Percentiles rank a stretch among this genome's conserved stretches.
Conservation (phyloP, 1,140 invertebrate genomes). For the Scaptomyza pallida region DNA sequence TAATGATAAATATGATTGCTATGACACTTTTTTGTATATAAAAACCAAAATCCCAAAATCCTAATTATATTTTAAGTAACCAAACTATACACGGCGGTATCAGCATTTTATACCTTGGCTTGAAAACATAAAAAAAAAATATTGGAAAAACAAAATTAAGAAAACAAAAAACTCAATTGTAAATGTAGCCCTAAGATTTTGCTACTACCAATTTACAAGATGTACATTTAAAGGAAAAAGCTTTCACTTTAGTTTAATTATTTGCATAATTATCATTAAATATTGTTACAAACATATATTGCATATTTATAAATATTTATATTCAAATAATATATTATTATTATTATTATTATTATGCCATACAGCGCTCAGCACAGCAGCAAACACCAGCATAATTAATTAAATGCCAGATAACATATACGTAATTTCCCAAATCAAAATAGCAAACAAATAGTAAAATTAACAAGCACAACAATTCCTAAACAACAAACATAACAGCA, state of each 20-base stretch:
- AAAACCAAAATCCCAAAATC: slow-evolving; percentile 48
- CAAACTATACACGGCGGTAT: slow-evolving; percentile 49
- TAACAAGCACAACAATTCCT: slow-evolving; percentile 41
- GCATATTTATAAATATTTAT: slow-evolving; percentile 70
- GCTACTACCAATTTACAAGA: slow-evolving; percentile 81
- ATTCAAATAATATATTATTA: slow-evolving; percentile 61
- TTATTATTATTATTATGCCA: slow-evolving; percentile 70
- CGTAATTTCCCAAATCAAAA: slow-evolving; percentile 47
- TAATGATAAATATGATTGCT: too few relatives aligned
- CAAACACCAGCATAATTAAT: slow-evolving; percentile 42
- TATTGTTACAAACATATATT: slow-evolving; percentile 82
- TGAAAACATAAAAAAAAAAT: slow-evolving; percentile 13
- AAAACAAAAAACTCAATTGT: slow-evolving; percentile 62
- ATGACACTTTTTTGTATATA: slow-evolving; percentile 58
- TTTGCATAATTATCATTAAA: slow-evolving; percentile 77
- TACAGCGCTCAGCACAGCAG: slow-evolving; percentile 65
- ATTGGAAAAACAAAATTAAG: slow-evolving; percentile 16
- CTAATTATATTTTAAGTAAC: slow-evolving; percentile 55
- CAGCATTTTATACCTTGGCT: slow-evolving; percentile 67
- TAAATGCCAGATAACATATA: slow-evolving; percentile 50
- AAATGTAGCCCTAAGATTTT: slow-evolving; percentile 78
- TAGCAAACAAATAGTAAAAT: slow-evolving; percentile 67
- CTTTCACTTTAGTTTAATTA: slow-evolving; percentile 82
- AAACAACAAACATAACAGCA: slow-evolving; percentile 28
- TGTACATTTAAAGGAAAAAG: slow-evolving; percentile 80